A percentile compares a stretch with the other conserved stretches of the same genome.
These are phyloP conservation scores for Volucella zonaria DNA, from an alignment of 2,888 invertebrate genomes.

Conservation along the genomic window DNA sequence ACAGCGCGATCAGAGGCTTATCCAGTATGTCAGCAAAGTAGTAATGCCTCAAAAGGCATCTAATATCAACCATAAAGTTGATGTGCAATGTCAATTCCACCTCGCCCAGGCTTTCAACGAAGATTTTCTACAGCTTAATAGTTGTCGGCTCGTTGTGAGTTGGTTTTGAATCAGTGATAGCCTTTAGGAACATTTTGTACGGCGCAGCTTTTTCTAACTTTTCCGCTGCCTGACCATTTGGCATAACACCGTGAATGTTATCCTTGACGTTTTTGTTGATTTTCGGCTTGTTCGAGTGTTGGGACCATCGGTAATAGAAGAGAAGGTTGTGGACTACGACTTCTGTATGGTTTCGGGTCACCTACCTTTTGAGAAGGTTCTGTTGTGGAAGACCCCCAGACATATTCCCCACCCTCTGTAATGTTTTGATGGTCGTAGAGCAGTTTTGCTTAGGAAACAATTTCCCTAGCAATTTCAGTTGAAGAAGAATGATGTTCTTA, in stretches of 20 bases:
- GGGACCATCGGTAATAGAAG: constrained; percentile 74
- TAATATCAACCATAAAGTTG: constrained; percentile 95
- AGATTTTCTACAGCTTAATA: constrained; percentile 89
- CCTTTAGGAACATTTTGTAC: constrained; percentile 89
- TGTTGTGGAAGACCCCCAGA: constrained; percentile 8
- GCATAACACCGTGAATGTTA: constrained; percentile 84
- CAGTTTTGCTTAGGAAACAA: no score
- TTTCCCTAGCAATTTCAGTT: no score
- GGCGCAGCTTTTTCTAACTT: constrained; percentile 88
- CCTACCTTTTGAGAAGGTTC: constrained; percentile 27
- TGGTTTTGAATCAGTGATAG: constrained; percentile 85
- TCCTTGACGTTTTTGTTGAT: constrained; percentile 79
- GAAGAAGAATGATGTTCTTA: constrained; percentile 84
- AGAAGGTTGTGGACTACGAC: constrained; percentile 48
- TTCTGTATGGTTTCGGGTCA: not conserved
- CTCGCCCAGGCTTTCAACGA: constrained; percentile 90
- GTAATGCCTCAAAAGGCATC: constrained; percentile 94
- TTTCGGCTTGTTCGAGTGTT: constrained; percentile 80
- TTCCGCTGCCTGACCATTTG: constrained; percentile 86
- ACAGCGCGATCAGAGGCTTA: constrained; percentile 89
- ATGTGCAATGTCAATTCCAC: constrained; percentile 91
- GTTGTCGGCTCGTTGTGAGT: constrained; percentile 87
- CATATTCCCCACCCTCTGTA: not conserved
- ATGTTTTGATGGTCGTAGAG: no score
- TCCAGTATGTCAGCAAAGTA: constrained; percentile 88